A percentile compares a stretch with the other conserved stretches of the same genome.
These are phyloP conservation scores for Brachionus rubens DNA, from an alignment of 1,140 invertebrate species.

Conservation along the genomic window DNA sequence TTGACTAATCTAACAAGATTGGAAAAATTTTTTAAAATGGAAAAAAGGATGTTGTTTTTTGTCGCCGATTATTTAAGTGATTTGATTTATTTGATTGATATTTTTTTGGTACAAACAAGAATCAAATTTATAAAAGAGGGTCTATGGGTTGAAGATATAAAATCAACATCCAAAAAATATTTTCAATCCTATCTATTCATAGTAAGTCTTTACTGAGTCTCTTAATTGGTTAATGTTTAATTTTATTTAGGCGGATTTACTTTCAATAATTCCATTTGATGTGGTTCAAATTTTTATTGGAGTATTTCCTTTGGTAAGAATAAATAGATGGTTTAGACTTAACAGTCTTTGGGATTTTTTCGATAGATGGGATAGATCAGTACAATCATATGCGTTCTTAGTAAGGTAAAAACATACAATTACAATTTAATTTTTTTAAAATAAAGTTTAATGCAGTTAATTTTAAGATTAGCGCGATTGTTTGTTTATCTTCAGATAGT, in stretches of 20 bases:
- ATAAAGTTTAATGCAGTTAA: no score
- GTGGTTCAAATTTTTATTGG: constrained; percentile 11
- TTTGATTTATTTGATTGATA: constrained; percentile 77
- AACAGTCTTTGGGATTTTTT: constrained; percentile 42
- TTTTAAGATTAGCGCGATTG: background rate
- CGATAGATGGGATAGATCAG: constrained; percentile 34
- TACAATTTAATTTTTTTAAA: no score
- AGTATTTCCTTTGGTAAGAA: background rate
- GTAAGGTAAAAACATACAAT: background rate
- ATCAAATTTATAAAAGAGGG: constrained; percentile 61
- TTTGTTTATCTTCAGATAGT: constrained; percentile 42
- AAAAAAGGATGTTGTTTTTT: constrained; percentile 67
- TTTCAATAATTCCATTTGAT: constrained; percentile 32
- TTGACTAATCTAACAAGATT: background rate
- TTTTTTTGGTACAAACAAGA: constrained; percentile 73
- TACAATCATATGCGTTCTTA: constrained; percentile 11
- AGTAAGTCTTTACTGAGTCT: background rate
- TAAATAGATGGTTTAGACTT: constrained; percentile 40
- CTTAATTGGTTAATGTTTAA: no score
- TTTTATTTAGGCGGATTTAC: constrained; percentile 11
- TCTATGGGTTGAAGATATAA: constrained; percentile 12
- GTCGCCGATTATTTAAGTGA: constrained; percentile 75
- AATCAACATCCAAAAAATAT: constrained; percentile 22
- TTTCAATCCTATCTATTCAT: constrained; percentile 49
- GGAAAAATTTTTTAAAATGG: constrained; percentile 46